A percentile compares a stretch with the other conserved stretches of the same genome.
Conservation (phyloP, 2,113 vertebrate species). For the Megaceryle maxima region DNA sequence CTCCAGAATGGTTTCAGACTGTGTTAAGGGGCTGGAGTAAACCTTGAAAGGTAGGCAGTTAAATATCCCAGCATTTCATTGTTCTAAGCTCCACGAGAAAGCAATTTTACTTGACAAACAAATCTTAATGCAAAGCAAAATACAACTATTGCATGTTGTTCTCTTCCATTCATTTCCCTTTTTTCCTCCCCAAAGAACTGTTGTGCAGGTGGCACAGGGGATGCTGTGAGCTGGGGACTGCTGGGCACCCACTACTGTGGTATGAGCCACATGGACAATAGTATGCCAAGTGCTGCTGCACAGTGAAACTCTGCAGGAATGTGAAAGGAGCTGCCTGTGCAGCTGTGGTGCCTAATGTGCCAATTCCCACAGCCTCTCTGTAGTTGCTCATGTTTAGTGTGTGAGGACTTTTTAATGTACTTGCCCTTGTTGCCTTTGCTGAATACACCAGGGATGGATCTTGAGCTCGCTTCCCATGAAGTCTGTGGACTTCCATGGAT, state of each 20-base stretch:
- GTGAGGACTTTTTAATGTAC: neutral
- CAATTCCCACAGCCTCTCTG: neutral
- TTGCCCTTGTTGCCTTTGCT: neutral
- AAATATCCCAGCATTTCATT: neutral
- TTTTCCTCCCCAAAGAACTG: neutral
- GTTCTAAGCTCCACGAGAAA: neutral
- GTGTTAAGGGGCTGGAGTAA: neutral
- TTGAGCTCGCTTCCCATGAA: neutral
- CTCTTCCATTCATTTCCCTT: neutral
- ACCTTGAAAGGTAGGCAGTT: neutral
- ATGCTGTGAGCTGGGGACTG: neutral
- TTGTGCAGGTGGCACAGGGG: neutral
- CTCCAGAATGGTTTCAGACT: neutral
- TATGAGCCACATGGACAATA: rapidly evolving
- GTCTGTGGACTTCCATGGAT: neutral
- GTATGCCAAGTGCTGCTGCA: neutral
- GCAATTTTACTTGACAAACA: neutral
- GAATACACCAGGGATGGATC: neutral
- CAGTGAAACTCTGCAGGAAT: neutral
- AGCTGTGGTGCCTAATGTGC: neutral
- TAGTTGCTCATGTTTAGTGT: neutral
- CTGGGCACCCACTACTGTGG: neutral
- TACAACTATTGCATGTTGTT: neutral
- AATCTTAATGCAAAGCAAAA: neutral
- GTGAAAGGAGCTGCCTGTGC: neutral